A percentile compares a stretch with the other conserved stretches of the same genome.
phyloP scores from a whole-genome alignment of 2,113 vertebrate genomes.

The Pygoscelis adeliae region DNA sequence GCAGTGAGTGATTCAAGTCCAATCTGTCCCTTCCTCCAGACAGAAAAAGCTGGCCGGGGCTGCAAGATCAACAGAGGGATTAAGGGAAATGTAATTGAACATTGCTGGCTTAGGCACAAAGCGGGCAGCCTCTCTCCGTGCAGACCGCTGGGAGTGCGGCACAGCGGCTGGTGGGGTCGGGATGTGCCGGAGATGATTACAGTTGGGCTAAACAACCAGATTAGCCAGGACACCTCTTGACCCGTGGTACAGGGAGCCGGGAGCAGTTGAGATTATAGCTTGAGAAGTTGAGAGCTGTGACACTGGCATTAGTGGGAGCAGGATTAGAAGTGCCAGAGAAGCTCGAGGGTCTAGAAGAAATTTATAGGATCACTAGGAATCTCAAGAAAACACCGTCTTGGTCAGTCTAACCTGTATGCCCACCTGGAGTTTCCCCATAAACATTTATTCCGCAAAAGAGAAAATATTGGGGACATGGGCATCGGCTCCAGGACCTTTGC shows the following conservation, averaged over 20 bases:
- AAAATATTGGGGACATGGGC: background rate
- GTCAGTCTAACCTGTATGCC: background rate
- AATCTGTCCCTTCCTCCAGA: conserved; percentile 44
- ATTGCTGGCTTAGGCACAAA: conserved; percentile 5
- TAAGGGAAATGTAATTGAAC: conserved; percentile 63
- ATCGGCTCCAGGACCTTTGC: conserved; percentile 38
- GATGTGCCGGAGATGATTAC: background rate
- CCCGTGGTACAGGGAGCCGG: background rate
- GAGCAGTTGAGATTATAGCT: conserved; percentile 21
- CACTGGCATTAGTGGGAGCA: background rate
- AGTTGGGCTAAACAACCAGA: conserved; percentile 44
- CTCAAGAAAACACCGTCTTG: background rate
- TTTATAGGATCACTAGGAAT: background rate
- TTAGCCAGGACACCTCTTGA: conserved; percentile 52
- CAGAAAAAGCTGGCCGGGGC: conserved; percentile 33
- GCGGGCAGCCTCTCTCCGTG: rapidly evolving
- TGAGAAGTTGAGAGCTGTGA: background rate
- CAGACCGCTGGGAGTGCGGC: rapidly evolving
- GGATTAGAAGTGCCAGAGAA: background rate
- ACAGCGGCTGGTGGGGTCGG: background rate
- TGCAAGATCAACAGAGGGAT: conserved; percentile 44
- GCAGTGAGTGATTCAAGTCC: conserved; percentile 18
- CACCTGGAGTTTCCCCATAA: background rate
- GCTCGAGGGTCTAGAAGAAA: background rate
- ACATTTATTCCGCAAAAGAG: background rate